Percentiles rank a stretch among this genome's conserved stretches.
Conservation (phyloP, 2,797 vertebrate genomes). For the Florisuga fusca region DNA sequence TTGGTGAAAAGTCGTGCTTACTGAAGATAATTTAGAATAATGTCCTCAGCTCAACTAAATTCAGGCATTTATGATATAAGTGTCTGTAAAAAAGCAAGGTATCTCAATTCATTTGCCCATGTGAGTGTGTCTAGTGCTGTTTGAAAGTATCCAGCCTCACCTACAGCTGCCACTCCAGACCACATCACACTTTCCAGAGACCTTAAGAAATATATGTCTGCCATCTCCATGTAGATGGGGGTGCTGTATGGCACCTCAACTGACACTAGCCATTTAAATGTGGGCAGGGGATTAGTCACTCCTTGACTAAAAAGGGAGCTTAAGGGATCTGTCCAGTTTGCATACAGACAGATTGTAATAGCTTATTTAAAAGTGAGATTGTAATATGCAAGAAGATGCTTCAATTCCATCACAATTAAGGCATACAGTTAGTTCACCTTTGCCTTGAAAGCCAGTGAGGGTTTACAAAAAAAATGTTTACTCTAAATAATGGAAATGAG, state of each 20-base stretch:
- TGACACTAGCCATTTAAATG: not conserved
- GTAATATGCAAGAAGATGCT: not conserved
- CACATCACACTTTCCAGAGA: fast-evolving
- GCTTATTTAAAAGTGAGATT: not conserved
- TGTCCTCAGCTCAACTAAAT: not conserved
- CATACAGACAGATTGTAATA: not conserved
- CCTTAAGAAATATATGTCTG: not conserved
- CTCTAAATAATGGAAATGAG: not conserved
- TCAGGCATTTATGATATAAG: not conserved
- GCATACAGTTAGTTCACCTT: not conserved
- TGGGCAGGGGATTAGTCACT: not conserved
- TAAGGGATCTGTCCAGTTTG: not conserved
- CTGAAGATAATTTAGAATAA: not conserved
- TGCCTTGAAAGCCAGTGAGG: not conserved
- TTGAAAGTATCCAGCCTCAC: not conserved
- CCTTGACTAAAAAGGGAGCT: not conserved
- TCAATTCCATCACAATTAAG: not conserved
- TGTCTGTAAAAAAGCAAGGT: not conserved
- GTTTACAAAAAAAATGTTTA: not conserved
- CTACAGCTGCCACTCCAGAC: not conserved
- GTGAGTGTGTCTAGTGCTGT: not conserved
- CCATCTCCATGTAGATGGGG: not conserved
- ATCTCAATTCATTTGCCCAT: not conserved
- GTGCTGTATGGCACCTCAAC: not conserved
- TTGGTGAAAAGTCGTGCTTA: not conserved